phyloP scores from a whole-genome alignment of 2,888 invertebrate genomes.

The Miltochrista miniata region DNA sequence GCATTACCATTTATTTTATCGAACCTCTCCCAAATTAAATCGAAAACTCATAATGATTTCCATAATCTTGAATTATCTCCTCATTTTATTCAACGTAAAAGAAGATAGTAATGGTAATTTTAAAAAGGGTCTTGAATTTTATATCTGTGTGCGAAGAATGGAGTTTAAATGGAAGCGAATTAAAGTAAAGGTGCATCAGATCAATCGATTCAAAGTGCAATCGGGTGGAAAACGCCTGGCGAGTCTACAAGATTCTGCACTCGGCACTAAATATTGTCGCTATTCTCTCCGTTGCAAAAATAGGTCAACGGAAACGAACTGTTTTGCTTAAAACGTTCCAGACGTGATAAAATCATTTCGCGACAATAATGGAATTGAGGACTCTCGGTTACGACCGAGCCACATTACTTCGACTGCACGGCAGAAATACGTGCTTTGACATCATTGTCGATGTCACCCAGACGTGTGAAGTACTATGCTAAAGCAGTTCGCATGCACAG shows the following conservation, averaged over 20 bases:
- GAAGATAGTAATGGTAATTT: background rate
- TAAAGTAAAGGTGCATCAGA: constrained; percentile 21
- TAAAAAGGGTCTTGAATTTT: background rate
- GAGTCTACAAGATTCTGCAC: constrained; percentile 44
- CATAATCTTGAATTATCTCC: too few species aligned
- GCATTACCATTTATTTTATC: too few species aligned
- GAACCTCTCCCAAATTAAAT: too few species aligned
- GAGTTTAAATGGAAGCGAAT: constrained; percentile 22
- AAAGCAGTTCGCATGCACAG: too few species aligned
- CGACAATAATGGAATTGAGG: background rate
- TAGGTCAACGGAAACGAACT: constrained; percentile 16
- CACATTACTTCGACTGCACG: too few species aligned
- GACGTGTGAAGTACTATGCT: too few species aligned
- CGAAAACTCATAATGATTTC: too few species aligned
- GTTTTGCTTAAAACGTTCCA: constrained; percentile 18
- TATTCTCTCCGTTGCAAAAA: constrained; percentile 10
- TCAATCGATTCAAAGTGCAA: constrained; percentile 36
- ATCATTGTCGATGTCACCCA: too few species aligned
- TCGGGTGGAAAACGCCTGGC: constrained; percentile 26
- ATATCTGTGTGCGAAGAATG: background rate
- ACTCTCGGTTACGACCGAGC: too few species aligned
- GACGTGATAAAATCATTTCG: constrained; percentile 12
- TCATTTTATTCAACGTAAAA: too few species aligned
- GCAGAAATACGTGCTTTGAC: too few species aligned
- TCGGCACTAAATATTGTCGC: constrained; percentile 24